Evolutionary conservation across 2,113 vertebrate genomes (phyloP).

Genomic region (Epinephelus moara): DNA sequence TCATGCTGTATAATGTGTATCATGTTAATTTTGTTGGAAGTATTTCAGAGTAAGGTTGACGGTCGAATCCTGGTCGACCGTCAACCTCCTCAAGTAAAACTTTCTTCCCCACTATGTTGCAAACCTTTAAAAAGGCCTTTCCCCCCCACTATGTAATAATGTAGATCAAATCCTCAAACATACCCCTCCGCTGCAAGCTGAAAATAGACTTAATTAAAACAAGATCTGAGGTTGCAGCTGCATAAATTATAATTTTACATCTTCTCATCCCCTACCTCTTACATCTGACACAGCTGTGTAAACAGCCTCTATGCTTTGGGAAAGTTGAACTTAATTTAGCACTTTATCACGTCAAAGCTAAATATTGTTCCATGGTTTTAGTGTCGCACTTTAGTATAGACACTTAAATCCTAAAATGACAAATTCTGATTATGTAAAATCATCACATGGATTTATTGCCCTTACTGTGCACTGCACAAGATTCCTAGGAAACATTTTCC

Average conservation of each 20-base stretch:
- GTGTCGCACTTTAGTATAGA: background rate
- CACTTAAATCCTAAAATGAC: background rate
- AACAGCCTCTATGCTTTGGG: background rate
- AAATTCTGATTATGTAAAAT: background rate
- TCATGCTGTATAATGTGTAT: too few species aligned
- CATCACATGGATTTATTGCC: background rate
- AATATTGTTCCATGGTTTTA: background rate
- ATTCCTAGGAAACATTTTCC: background rate
- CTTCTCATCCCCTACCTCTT: background rate
- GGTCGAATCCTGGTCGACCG: too few species aligned
- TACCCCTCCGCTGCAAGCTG: background rate
- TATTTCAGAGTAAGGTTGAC: too few species aligned
- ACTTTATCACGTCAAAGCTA: background rate
- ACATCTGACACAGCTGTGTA: constrained; percentile 6
- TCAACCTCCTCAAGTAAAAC: background rate
- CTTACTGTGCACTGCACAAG: too few species aligned
- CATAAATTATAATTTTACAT: background rate
- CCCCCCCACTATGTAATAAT: background rate
- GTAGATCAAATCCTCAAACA: background rate
- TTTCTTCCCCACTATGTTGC: background rate
- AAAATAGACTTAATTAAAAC: background rate
- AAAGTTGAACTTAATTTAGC: background rate
- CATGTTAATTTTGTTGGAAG: too few species aligned
- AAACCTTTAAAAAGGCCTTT: background rate
- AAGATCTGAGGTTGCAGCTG: background rate